Evolutionary conservation across 2,888 invertebrate species (phyloP).

Genomic region (Hirtodrosophila trivittata): DNA sequence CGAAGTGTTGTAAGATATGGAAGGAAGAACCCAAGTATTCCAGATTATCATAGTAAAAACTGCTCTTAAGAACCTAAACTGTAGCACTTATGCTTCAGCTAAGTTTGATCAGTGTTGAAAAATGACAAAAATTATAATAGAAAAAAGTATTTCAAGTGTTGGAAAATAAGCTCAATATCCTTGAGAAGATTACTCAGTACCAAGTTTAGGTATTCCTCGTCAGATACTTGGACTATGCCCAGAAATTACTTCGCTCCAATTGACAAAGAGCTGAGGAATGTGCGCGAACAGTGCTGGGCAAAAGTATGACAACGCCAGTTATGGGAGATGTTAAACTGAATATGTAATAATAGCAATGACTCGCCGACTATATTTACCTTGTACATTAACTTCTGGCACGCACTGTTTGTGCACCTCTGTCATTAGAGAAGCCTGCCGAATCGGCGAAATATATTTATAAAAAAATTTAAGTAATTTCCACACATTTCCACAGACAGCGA

Average conservation of each 20-base stretch:
- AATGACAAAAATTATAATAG: too few relatives aligned
- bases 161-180: too few relatives aligned
- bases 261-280: slow-evolving; percentile 29
- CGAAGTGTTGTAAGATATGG: too few relatives aligned
- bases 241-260: slow-evolving; percentile 47
- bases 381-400: slow-evolving; percentile 20
- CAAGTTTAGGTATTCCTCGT: neutral
- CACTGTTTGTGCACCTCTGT: slow-evolving; percentile 60
- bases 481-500: slow-evolving; percentile 53
- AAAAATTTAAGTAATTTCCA: slow-evolving; percentile 72
- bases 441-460: slow-evolving; percentile 44
- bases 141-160: too few relatives aligned
- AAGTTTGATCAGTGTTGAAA: too few relatives aligned
- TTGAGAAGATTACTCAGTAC: too few relatives aligned
- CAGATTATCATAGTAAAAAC: too few relatives aligned
- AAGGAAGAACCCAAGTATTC: too few relatives aligned
- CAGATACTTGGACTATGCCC: slow-evolving; percentile 29
- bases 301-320: slow-evolving; percentile 16
- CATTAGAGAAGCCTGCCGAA: slow-evolving; percentile 61
- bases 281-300: slow-evolving; percentile 1
- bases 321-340: neutral
- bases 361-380: neutral
- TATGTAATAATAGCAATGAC: too few relatives aligned
- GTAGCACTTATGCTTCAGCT: too few relatives aligned
- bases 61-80: too few relatives aligned